These are phyloP conservation scores for Hirtodrosophila duncani DNA, from an alignment of 2,888 invertebrate genomes.

Conservation along the genomic window DNA sequence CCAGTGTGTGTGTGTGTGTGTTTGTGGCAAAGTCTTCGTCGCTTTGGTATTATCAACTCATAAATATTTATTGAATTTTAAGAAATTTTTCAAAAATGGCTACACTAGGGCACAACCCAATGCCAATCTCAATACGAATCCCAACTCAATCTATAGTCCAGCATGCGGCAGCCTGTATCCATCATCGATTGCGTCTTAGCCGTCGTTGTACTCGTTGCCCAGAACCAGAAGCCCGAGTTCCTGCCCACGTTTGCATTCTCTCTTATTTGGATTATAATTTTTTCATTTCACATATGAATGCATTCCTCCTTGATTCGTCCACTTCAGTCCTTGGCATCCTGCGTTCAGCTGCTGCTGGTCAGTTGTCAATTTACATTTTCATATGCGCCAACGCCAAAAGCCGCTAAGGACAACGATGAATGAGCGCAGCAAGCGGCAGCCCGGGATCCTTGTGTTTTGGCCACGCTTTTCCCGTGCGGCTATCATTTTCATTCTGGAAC, in stretches of 20 bases:
- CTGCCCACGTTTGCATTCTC: conserved; percentile 54
- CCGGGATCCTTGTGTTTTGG: too few species aligned
- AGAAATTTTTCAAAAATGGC: conserved; percentile 67
- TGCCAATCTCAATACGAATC: not conserved
- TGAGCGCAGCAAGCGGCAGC: too few species aligned
- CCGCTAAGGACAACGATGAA: too few species aligned
- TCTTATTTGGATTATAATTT: conserved; percentile 75
- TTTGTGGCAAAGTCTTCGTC: conserved; percentile 15
- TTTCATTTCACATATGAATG: conserved; percentile 76
- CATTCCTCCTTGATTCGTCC: conserved; percentile 49
- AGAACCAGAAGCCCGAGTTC: conserved; percentile 4
- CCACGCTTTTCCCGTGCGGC: too few species aligned
- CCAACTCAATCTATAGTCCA: conserved; percentile 30
- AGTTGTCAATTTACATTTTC: conserved; percentile 63
- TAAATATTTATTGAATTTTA: conserved; percentile 77
- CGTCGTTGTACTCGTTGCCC: conserved; percentile 3
- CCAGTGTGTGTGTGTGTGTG: conserved; percentile 11
- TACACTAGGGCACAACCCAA: conserved; percentile 19
- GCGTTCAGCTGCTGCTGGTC: conserved; percentile 18
- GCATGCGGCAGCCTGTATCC: conserved; percentile 55
- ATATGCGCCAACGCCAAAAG: too few species aligned
- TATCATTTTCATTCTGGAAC: too few species aligned
- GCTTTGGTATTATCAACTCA: conserved; percentile 72
- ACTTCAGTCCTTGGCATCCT: conserved; percentile 2
- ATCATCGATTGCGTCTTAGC: conserved; percentile 59